A percentile compares a stretch with the other conserved stretches of the same genome.
phyloP scores from a whole-genome alignment of 2,113 vertebrate genomes.

The Sterna hirundo region DNA sequence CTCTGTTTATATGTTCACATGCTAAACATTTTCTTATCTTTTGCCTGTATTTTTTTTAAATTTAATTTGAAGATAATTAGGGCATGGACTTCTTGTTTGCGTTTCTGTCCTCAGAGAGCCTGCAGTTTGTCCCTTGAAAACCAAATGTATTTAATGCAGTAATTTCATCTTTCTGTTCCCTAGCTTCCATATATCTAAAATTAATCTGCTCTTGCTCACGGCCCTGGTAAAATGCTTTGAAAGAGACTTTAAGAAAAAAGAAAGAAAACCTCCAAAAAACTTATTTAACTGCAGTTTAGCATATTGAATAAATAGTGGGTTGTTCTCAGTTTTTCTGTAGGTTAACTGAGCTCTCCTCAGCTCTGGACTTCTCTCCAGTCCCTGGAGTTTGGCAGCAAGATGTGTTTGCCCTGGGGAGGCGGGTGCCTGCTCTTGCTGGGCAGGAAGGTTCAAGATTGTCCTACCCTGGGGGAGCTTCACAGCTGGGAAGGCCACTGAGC shows the following conservation, averaged over 20 bases:
- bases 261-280: neutral
- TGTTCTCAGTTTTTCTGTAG: neutral
- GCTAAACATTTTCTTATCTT: neutral
- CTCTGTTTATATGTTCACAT: neutral
- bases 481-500: neutral
- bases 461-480: neutral
- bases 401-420: neutral
- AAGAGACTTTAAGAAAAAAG: neutral
- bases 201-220: neutral
- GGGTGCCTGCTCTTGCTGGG: neutral
- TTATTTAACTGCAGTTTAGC: neutral
- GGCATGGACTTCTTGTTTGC: neutral
- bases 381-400: neutral
- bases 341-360: neutral
- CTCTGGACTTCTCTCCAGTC: neutral
- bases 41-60: neutral
- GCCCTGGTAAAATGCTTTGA: neutral
- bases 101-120: neutral
- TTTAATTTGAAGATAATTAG: neutral
- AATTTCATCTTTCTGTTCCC: neutral
- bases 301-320: neutral
- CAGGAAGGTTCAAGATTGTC: neutral
- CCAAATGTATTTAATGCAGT: neutral
- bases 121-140: neutral
- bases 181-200: neutral